Evolutionary conservation across 2,113 vertebrate species (phyloP), one percentile per base, ranked within the genome.

Genomic region (Elachura formosa): DNA sequence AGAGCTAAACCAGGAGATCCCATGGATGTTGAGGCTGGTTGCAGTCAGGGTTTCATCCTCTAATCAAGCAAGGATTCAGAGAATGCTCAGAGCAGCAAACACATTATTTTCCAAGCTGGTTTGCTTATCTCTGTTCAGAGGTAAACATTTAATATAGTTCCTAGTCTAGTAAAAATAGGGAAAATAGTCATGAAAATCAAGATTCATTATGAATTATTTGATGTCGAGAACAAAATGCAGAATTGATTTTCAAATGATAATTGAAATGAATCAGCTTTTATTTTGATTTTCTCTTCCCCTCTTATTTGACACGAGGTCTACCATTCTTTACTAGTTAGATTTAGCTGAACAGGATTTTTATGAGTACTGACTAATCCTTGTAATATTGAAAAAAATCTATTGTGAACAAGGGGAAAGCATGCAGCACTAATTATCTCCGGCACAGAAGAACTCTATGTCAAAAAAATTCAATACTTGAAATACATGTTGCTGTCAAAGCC

Each of bases 201-300:
- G 84, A 87, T 56, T 93, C 49, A 81, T 87, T 76, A 75, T 61
- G 23, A 61, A 25, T 8, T 61, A 87, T 68, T 89, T 87, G 31
- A 59, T 28, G 68, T 14, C 41, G 58, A 67, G 76, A 84, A 90
- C 31, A 81, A 92, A 92, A 93, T 38, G 11, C 12, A 56, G 77
- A 41, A 14, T 24, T 90, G 64, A 84, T 94, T 92, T 91, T 89
- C 69, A 91, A 89, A 72, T 43, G 1, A 74, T 93, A 81, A 89
- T 64, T 89, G 94, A 78, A 94, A 92, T 95, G 67, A 96, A 95
- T 92, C 38, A 67, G 24, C 59, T 93, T 93, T 61, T 46, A 91
- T 96, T 96, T 96, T 82, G 45, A 85, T 95, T 94, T 92, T 96
- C n/a, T 74, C 72, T 81, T 84, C 58, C 14, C 48, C 24, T 62